Conservation (phyloP, 2,888 invertebrate genomes). For the Alentia gelatinosa region DNA sequence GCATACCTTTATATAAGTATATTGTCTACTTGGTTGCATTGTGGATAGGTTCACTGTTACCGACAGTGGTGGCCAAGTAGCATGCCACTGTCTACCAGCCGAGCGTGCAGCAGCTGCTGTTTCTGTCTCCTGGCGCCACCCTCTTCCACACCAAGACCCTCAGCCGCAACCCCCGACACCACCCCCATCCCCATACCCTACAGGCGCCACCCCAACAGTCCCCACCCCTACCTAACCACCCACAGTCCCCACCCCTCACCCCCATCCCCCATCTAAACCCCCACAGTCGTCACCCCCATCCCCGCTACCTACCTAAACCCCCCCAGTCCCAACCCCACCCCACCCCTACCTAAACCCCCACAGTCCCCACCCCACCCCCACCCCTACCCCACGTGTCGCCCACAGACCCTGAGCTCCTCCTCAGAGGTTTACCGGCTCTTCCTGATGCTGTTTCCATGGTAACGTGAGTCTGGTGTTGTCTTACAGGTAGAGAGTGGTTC, state of each 20-base stretch:
- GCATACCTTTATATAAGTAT: no score
- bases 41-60: no score
- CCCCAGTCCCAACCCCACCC: not conserved
- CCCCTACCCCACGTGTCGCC: not conserved
- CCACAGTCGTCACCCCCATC: not conserved
- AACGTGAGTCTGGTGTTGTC: slow-evolving; percentile 38
- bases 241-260: not conserved
- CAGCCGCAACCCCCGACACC: not conserved
- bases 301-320: not conserved
- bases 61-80: no score
- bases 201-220: not conserved
- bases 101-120: no score
- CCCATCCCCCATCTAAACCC: not conserved
- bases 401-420: not conserved
- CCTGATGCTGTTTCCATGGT: slow-evolving; percentile 36
- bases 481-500: slow-evolving; percentile 46
- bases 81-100: no score
- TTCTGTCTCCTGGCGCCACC: no score
- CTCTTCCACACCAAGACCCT: not conserved
- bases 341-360: not conserved
- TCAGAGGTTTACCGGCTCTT: not conserved
- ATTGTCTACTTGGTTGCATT: no score
- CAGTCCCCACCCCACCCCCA: not conserved
- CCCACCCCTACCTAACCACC: not conserved
- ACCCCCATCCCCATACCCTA: not conserved